A percentile compares a stretch with the other conserved stretches of the same genome.
Conservation (phyloP, 1,140 invertebrate species). For the Gryon sp. region DNA sequence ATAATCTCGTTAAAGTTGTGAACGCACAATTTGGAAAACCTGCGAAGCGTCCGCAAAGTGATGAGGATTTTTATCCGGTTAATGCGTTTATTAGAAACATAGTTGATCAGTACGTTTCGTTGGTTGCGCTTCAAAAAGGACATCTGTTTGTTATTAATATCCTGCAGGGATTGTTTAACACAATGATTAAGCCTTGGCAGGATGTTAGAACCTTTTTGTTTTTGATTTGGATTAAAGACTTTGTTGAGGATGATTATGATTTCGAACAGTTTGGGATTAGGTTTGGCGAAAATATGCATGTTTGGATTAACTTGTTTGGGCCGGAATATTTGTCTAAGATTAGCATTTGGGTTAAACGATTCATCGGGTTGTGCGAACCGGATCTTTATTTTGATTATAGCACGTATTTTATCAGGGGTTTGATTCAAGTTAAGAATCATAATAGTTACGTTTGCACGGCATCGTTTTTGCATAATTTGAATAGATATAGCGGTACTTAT, state of each 20-base stretch:
- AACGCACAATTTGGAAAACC: not conserved
- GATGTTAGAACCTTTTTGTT: conserved; percentile 13
- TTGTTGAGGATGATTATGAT: not conserved
- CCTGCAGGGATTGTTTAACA: conserved; percentile 8
- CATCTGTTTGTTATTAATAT: not conserved
- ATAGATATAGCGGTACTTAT: not conserved
- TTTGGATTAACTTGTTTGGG: conserved; percentile 5
- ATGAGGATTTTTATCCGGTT: not conserved
- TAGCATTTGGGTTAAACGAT: too few species aligned
- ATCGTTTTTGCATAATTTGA: not conserved
- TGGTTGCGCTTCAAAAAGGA: not conserved
- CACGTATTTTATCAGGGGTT: not conserved
- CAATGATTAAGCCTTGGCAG: conserved; percentile 11
- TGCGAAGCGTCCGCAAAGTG: not conserved
- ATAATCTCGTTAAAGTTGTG: not conserved
- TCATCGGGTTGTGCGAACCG: too few species aligned
- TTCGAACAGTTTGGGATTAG: not conserved
- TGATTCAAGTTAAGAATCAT: conserved; percentile 1
- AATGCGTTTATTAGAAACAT: conserved; percentile 3
- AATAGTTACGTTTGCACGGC: conserved; percentile 7
- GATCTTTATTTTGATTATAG: too few species aligned
- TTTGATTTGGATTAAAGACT: conserved; percentile 8
- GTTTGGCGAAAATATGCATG: not conserved
- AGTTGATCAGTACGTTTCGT: not conserved
- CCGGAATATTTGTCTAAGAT: not conserved